phyloP scores from a whole-genome alignment of 2,888 invertebrate species.

The Empis stercorea region DNA sequence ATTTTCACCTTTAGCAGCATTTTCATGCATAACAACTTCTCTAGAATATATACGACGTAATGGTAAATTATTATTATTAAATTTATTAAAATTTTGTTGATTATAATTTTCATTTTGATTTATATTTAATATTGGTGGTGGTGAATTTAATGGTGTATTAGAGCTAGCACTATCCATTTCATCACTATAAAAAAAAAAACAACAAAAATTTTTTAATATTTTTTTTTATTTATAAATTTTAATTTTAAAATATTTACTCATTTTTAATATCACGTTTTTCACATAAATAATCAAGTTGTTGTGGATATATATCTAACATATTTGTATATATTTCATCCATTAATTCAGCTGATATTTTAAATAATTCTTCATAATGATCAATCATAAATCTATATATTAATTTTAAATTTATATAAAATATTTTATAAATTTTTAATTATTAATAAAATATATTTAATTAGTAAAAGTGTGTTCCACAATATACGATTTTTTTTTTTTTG shows the following conservation, averaged over 20 bases:
- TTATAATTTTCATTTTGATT: neutral
- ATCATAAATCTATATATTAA: constrained; percentile 43
- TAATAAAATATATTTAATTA: no score
- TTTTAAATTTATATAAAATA: neutral
- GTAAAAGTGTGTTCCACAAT: no score
- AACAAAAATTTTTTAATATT: neutral
- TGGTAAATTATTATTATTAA: no score
- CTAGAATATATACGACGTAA: constrained; percentile 45
- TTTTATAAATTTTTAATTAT: no score
- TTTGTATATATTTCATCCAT: constrained; percentile 77
- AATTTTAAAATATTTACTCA: no score
- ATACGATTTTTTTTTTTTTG: no score
- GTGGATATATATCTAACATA: constrained; percentile 74
- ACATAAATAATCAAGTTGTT: constrained; percentile 57
- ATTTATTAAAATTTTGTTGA: constrained; percentile 2
- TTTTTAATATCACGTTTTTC: constrained; percentile 18
- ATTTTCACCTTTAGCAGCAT: constrained; percentile 57
- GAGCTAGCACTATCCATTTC: constrained; percentile 15
- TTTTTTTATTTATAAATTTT: no score
- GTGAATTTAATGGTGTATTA: constrained; percentile 14
- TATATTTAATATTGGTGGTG: constrained; percentile 9
- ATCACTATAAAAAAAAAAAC: constrained; percentile 11
- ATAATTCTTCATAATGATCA: constrained; percentile 58
- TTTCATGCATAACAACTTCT: constrained; percentile 61
- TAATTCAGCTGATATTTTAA: constrained; percentile 64